phyloP scores from a whole-genome alignment of 2,888 invertebrate genomes.

The Pyrocoelia pectoralis region DNA sequence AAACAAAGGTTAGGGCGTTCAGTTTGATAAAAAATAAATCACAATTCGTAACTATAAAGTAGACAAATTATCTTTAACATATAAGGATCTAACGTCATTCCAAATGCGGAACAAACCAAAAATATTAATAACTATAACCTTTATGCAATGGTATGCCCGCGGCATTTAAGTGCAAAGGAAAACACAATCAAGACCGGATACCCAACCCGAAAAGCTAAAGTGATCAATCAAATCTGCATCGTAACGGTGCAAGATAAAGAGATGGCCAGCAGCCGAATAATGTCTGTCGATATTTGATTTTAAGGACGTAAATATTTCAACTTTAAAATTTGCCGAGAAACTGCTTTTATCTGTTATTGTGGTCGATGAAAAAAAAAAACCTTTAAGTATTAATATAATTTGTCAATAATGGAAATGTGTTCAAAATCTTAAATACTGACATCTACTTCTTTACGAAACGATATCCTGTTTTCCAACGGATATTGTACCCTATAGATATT shows the following conservation, averaged over 20 bases:
- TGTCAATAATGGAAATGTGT: no score
- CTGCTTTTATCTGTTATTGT: no score
- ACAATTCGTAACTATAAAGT: constrained; percentile 27
- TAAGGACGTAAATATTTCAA: background rate
- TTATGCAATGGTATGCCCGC: no score
- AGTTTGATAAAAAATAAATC: constrained; percentile 36
- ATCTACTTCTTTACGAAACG: no score
- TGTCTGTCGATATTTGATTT: constrained; percentile 4
- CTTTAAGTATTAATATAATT: no score
- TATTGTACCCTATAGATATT: no score
- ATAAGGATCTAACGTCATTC: no score
- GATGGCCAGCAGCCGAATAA: constrained; percentile 27
- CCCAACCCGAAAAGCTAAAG: constrained; percentile 18
- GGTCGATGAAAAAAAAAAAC: no score
- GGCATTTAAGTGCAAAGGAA: constrained; percentile 3
- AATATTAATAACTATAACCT: no score
- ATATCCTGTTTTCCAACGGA: no score
- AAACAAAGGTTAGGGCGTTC: constrained; percentile 38
- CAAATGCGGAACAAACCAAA: no score
- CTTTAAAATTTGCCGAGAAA: background rate
- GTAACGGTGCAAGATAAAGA: constrained; percentile 26
- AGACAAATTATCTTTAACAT: constrained; percentile 14
- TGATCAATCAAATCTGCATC: constrained; percentile 31
- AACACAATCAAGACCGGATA: constrained; percentile 22
- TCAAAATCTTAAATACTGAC: no score